A percentile compares a stretch with the other conserved stretches of the same genome.
Conservation (phyloP, 2,797 vertebrate genomes). For the Notolepis coatsorum region DNA sequence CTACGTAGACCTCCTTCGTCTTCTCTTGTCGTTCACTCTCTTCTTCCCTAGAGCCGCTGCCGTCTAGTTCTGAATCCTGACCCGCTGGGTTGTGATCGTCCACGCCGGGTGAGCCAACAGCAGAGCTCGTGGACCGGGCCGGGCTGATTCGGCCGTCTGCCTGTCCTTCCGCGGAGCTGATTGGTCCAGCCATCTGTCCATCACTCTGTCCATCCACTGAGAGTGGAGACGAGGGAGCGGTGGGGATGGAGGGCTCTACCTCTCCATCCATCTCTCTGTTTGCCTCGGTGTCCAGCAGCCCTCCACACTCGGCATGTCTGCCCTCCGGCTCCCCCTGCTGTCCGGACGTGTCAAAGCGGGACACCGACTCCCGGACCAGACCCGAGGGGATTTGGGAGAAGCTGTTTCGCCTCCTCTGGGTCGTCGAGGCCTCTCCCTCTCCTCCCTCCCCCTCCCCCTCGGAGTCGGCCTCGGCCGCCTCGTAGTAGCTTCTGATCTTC, state of each 20-base stretch:
- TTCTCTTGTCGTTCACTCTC: not conserved
- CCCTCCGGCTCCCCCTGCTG: constrained; percentile 62
- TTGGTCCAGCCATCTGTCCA: not conserved
- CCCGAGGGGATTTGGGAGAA: constrained; percentile 82
- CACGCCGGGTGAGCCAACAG: not conserved
- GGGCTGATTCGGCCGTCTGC: not conserved
- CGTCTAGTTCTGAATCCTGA: not conserved
- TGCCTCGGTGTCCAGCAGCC: constrained; percentile 3
- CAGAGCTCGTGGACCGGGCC: not conserved
- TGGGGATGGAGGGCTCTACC: not conserved
- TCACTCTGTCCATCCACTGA: not conserved
- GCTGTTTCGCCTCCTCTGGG: constrained; percentile 68
- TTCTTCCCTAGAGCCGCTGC: not conserved
- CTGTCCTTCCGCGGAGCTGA: not conserved
- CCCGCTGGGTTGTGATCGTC: not conserved
- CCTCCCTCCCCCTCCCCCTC: constrained; percentile 55
- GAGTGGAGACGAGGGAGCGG: not conserved
- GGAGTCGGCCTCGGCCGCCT: constrained; percentile 74
- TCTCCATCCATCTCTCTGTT: not conserved
- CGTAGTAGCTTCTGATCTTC: constrained; percentile 85
- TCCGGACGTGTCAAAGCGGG: constrained; percentile 69
- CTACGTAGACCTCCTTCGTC: not conserved
- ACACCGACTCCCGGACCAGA: constrained; percentile 80
- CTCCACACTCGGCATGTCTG: constrained; percentile 15
- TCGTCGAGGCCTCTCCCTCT: constrained; percentile 25